phyloP scores from a whole-genome alignment of 2,113 vertebrate species.

The Camelus bactrianus region DNA sequence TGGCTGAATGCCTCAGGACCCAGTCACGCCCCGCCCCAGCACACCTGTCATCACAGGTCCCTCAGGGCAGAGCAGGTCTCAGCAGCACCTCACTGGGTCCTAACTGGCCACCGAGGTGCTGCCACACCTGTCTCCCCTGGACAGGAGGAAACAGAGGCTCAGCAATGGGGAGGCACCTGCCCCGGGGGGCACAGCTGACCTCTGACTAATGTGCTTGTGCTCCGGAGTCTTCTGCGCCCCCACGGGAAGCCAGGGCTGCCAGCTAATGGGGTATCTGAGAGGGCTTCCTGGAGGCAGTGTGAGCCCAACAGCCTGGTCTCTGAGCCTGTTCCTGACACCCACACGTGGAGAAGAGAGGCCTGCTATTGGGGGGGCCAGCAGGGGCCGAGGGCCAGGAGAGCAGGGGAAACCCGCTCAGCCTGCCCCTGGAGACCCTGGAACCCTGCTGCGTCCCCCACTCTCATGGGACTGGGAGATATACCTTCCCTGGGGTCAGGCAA shows the following conservation, averaged over 20 bases:
- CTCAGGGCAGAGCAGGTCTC: not conserved
- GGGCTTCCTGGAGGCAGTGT: not conserved
- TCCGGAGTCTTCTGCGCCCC: accelerated
- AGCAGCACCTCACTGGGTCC: not conserved
- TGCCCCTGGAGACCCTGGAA: accelerated
- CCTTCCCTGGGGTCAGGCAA: not conserved
- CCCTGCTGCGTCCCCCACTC: not conserved
- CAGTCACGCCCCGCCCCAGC: not conserved
- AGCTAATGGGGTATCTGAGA: not conserved
- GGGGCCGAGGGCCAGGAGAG: accelerated
- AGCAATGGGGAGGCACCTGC: accelerated
- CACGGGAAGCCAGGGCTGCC: not conserved
- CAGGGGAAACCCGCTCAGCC: not conserved
- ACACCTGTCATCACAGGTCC: not conserved
- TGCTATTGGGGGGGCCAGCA: accelerated
- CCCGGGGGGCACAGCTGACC: accelerated
- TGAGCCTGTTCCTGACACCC: not conserved
- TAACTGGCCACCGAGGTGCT: not conserved
- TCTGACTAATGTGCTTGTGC: not conserved
- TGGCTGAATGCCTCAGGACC: not conserved
- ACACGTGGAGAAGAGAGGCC: not conserved
- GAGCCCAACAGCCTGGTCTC: not conserved
- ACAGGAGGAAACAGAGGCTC: not conserved
- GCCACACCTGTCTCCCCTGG: not conserved
- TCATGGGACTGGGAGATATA: not conserved